phyloP scores from a whole-genome alignment of 2,888 invertebrate genomes.

The Pyralis farinalis region DNA sequence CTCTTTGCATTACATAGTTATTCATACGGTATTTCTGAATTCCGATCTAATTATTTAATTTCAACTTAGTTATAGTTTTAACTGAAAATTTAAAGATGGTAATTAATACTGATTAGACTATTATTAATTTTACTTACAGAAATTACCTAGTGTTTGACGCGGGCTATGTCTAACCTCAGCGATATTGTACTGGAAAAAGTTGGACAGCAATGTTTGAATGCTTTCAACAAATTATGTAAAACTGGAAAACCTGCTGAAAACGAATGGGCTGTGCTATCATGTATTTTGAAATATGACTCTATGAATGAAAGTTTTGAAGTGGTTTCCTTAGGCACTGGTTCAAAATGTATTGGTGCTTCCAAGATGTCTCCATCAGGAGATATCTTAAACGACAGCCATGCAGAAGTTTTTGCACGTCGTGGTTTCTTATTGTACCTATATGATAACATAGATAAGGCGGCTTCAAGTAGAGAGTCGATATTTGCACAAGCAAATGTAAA shows the following conservation, averaged over 20 bases:
- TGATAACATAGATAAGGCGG: constrained; percentile 75
- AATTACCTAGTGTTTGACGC: too few relatives aligned
- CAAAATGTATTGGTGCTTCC: constrained; percentile 92
- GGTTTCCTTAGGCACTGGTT: constrained; percentile 93
- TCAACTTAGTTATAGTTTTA: too few relatives aligned
- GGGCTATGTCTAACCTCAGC: too few relatives aligned
- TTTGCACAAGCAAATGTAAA: constrained; percentile 40
- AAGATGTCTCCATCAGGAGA: constrained; percentile 85
- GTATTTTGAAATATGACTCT: constrained; percentile 82
- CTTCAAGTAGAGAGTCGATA: constrained; percentile 48
- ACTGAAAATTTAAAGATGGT: too few relatives aligned
- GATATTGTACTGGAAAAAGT: constrained; percentile 63
- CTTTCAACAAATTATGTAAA: constrained; percentile 84
- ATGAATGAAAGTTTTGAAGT: constrained; percentile 68
- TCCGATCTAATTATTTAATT: too few relatives aligned
- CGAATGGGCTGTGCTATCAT: constrained; percentile 93
- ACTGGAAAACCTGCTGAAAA: constrained; percentile 87
- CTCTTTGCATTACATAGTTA: too few relatives aligned
- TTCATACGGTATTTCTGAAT: too few relatives aligned
- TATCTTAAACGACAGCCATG: constrained; percentile 94
- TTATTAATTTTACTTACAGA: too few relatives aligned
- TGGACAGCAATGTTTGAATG: constrained; percentile 80
- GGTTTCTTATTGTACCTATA: constrained; percentile 90
- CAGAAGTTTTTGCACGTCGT: constrained; percentile 92
- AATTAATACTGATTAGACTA: too few relatives aligned